These are phyloP conservation scores for Xenopus petersii DNA, from an alignment of 2,797 vertebrate species.

Conservation along the genomic window DNA sequence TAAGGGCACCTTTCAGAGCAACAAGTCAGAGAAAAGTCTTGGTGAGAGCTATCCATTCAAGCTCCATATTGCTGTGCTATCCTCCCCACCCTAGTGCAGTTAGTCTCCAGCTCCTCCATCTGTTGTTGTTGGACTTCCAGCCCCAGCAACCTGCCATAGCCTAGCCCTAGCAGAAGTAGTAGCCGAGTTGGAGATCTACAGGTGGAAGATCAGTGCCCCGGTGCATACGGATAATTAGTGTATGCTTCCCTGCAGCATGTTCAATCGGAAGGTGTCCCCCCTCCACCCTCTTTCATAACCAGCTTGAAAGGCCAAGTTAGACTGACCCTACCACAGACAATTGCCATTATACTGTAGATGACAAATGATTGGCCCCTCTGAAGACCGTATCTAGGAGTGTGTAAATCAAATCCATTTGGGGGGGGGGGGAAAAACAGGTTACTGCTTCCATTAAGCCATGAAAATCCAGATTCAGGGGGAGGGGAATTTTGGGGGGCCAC, in stretches of 20 bases:
- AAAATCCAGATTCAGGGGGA: conserved; percentile 14
- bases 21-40: neutral
- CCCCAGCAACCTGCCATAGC: neutral
- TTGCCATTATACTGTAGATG: conserved; percentile 8
- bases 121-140: neutral
- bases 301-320: neutral
- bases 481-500: no score
- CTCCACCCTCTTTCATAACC: neutral
- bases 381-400: conserved; percentile 47
- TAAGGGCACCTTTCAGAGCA: neutral
- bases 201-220: no score
- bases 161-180: no score
- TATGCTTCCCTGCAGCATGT: neutral
- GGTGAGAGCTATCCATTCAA: no score
- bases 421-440: neutral
- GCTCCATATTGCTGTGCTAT: no score
- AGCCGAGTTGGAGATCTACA: no score
- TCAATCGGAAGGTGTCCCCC: neutral
- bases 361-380: conserved; percentile 10
- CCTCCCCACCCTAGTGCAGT: neutral
- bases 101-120: neutral
- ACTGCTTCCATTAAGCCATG: conserved; percentile 25
- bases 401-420: conserved; percentile 23
- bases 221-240: neutral
- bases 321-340: conserved; percentile 6